Evolutionary conservation across 2,888 invertebrate genomes (phyloP), one percentile per base, ranked within the genome.

Genomic region (Lymantria dispar): DNA sequence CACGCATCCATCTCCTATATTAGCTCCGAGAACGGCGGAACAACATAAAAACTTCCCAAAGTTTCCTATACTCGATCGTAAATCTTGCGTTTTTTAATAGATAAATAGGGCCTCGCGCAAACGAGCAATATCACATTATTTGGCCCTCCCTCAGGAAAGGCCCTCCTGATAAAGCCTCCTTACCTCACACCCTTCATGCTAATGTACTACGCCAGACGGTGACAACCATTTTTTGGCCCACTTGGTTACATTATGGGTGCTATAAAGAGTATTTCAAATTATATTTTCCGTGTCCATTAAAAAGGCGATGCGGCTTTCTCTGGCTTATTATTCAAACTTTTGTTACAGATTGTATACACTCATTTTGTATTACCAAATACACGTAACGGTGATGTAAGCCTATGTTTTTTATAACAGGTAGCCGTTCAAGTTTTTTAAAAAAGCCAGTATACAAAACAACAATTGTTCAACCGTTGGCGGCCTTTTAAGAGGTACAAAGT

Each of bases 51-150:
- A 88, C 79, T 87, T 85, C 83, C 83, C 72, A 70, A 87, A 87
- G 78, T 85, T 88, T 88, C 80, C 87, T 87, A 88, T 86, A 87
- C 82, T 78, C 70, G 76, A 57, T 64, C 79, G 74, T 91, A 91
- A 88, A 91, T 90, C 87, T 86, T 72, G 64, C 85, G 86, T 88
- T 91, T 91, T 89, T 91, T 90, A 91, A 91, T 91, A 91, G 91
- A 91, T 91, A 91, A 91, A 91, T 91, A 91, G 91, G 87, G 80
- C 86, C 86, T 86, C 84, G 86, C 89, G 85, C 87, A 90, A 91
- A 91, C 91, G 90, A 90, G 91, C 89, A 90, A 90, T 91, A 91
- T 91, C 88, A 80, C 89, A 90, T 91, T 90, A 90, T 91, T 89
- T 87, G 89, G 87, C 77, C 85, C 90, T 86, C 91, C 88, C 89